Base-by-base conservation (phyloP, 1,140 invertebrate species). In the Drosophila lacertosa region DNA sequence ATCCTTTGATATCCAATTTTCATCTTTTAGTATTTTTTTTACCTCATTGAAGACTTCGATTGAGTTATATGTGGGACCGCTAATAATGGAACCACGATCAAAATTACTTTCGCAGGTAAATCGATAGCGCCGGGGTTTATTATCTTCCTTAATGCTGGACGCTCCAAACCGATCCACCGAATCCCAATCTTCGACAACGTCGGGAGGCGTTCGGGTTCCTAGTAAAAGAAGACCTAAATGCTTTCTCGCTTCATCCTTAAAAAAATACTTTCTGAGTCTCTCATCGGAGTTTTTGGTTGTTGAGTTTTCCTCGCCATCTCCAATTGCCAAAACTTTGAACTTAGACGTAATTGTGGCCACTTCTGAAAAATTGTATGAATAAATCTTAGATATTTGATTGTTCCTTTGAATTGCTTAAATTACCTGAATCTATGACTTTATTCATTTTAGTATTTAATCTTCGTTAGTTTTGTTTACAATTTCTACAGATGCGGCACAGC, bases 1-100 rank as follows among this genome's bases (percentile, higher is more conserved):
- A 42, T 68, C 32, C 5, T 53, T 13, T 0, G 29, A 44, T 32
- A 62, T 22, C 65, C 65, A 68, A 22, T 68, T 68, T 33, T 68
- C 65, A 1, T 18, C 24, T 11, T 39, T 68, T 0, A 68, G 13
- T 13, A 7, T 29, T 13, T 39, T 13, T 13, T 7, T 20, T 0
- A 68, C 39, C 2, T 24, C 4, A 11, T 47, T 13, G 47, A 62
- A 15, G 3, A 37, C 32, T 16, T 4, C 26, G 0, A 10, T n/a
- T 2, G 40, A 42, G 10, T 7, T 37, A 2, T 42, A 18, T 0
- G 11, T 18, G n/a, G 48, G 48, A 9, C 48, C 48, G 16, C 0
- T 7, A 9, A 29, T 20, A 11, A 64, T 26, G 3, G 0, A 1
- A 13, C 33, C 15, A 7, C 3, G 2, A 0, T 4, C 3, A 9